phyloP scores from a whole-genome alignment of 2,888 invertebrate species.

The Lepidochitona cinerea region DNA sequence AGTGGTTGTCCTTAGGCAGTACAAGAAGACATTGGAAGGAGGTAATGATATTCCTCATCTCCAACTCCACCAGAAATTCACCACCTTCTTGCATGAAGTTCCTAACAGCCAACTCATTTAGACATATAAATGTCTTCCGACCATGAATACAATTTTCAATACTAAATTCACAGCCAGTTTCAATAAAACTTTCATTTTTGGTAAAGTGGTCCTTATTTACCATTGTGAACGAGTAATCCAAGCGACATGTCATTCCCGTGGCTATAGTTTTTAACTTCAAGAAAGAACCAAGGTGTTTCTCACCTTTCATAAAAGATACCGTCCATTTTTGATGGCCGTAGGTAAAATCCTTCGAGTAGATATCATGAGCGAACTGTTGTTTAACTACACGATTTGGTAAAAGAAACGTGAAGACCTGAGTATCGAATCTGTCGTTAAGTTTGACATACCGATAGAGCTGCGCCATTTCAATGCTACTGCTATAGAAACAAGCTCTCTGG shows the following conservation, averaged over 20 bases:
- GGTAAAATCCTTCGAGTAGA: constrained; percentile 85
- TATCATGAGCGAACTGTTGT: constrained; percentile 82
- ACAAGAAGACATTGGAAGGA: constrained; percentile 81
- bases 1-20: constrained; percentile 73
- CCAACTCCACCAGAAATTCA: constrained; percentile 84
- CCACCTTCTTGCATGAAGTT: constrained; percentile 85
- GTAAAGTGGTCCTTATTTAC: constrained; percentile 87
- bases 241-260: constrained; percentile 82
- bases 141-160: constrained; percentile 61
- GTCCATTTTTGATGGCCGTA: constrained; percentile 88
- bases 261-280: constrained; percentile 84
- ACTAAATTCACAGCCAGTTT: constrained; percentile 78
- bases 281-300: constrained; percentile 84
- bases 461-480: too few species aligned
- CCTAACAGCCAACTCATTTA: constrained; percentile 70
- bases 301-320: constrained; percentile 83
- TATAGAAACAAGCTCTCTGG: too few species aligned
- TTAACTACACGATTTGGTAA: constrained; percentile 84
- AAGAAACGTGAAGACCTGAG: constrained; percentile 87
- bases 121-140: constrained; percentile 63
- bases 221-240: constrained; percentile 86
- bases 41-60: constrained; percentile 82
- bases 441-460: constrained; percentile 81
- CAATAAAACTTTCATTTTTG: constrained; percentile 84
- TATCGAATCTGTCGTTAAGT: constrained; percentile 85